Base-by-base conservation (phyloP, 2,113 vertebrate species). In the Cisticola juncidis region DNA sequence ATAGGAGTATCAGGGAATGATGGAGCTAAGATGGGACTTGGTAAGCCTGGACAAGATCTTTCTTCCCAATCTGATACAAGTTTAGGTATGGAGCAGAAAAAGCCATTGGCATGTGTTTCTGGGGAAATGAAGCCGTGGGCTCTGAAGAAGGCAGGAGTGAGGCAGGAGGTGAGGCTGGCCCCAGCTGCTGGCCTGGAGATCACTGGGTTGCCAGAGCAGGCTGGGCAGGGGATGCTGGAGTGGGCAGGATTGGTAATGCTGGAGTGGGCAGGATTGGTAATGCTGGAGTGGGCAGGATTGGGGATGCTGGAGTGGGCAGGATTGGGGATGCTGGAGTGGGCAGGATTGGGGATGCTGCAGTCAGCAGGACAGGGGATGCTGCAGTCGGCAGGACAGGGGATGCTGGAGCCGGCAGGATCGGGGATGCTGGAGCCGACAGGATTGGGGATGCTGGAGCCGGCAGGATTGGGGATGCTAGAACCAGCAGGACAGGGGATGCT, bases 291-390 rank as follows among this genome's bases (percentile, higher is more conserved):
- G 20, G 11, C 42, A 5, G 22, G 10, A 9, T 21, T 1, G 45
- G 47, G 35, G 28, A 12, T 48, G 42, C 8, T 33, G 62, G 8
- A 70, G 24, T 1, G 3, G 29, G 22, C 28, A 1, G 23, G 56
- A 6, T 6, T 2, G 19, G 56, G 22, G 5, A 40, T 40, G 35
- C 6, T 40, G 29, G 3, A 61, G 45, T 6, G 1, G 22, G 54
- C n/a, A 19, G 44, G 24, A 33, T 1, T 1, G 6, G 48, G 40
- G 9, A 31, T 64, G 38, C 6, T n/a, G 58, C 4, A 62, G 17
- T 1, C 1, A 14, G 24, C 24, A 13, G 71, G 56, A 8, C 1
- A 0, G 24, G 42, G n/a, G 25, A 28, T 17, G n/a, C 13, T 10
- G 29, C 6, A 66, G 21, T 0, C 2, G 6, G 72, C 21, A 6